Conservation (phyloP, 1,140 invertebrate genomes). For the Leptinotarsa undecemlineata region DNA sequence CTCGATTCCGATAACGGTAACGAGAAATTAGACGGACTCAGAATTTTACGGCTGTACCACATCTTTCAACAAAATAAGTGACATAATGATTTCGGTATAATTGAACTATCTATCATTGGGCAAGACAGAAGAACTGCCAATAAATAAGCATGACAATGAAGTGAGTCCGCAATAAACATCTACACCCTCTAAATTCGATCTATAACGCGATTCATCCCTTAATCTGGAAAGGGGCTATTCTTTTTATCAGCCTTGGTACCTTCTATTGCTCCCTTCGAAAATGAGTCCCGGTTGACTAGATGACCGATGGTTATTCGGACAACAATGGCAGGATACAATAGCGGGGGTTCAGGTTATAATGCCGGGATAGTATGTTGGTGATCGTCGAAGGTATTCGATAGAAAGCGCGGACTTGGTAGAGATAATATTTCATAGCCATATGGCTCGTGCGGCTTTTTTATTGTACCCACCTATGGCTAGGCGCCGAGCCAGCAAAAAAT, state of each 20-base stretch:
- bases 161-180: neutral
- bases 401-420: neutral
- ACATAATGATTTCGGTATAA: neutral
- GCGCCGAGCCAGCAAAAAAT: conserved; percentile 1
- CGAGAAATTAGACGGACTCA: no score
- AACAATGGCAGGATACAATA: conserved; percentile 18
- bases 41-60: no score
- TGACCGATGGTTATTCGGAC: conserved; percentile 15
- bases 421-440: conserved; percentile 14
- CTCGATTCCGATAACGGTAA: no score
- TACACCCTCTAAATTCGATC: neutral
- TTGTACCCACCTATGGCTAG: neutral
- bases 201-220: conserved; percentile 1
- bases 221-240: neutral
- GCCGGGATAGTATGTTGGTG: neutral
- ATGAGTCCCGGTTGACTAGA: neutral
- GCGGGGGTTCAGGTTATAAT: neutral
- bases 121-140: neutral
- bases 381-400: neutral
- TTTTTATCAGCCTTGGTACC: neutral
- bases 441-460: conserved; percentile 15
- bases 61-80: no score
- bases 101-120: neutral
- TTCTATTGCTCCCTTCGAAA: neutral
- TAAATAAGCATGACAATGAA: neutral